Evolutionary conservation across 2,888 invertebrate genomes (phyloP), one percentile per base, ranked within the genome.

Genomic region (Sarcophaga subvicina): DNA sequence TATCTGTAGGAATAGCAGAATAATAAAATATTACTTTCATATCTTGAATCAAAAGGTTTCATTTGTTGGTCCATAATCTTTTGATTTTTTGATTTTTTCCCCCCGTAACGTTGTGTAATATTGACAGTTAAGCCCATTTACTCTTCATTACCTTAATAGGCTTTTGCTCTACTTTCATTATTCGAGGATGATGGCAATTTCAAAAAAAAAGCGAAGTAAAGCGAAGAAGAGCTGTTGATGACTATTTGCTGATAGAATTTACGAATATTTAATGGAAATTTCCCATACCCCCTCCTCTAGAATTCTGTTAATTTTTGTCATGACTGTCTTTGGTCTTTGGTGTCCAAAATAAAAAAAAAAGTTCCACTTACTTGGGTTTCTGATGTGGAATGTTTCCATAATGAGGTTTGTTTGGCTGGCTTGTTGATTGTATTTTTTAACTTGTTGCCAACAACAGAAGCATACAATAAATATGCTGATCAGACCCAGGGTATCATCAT

Each of bases 81-180:
- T 54, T 12, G 4, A 54, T 54, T 17, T 54, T 54, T 54, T 49
- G 5, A 20, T n/a, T 45, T 59, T 45, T 10, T 10, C 72, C 25
- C 37, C 8, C n/a, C 59, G 71, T 20, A 25, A 67, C 60, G 17
- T 54, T 59, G 11, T 27, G 17, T 73, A 75, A 75, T 76, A 70
- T 80, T 80, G 75, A 45, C 73, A 69, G 62, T 62, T 25, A 73
- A 73, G 59, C n/a, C 25, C 75, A 79, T 80, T 80, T 45, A 67
- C 63, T 69, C 82, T 75, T 80, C 82, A 72, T 82, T 82, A 82
- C 20, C 60, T 49, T 82, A 79, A 82, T 73, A 82, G 70, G 75
- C 71, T 86, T 70, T 76, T 79, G 54, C 67, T n/a, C 4, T 11
- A n/a, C 47, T 64, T 47, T 75, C 20, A 64, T 66, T 67, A 17